These are phyloP conservation scores for Caenorhabditis zanzibari DNA, from an alignment of 2,888 invertebrate species.

Conservation along the genomic window DNA sequence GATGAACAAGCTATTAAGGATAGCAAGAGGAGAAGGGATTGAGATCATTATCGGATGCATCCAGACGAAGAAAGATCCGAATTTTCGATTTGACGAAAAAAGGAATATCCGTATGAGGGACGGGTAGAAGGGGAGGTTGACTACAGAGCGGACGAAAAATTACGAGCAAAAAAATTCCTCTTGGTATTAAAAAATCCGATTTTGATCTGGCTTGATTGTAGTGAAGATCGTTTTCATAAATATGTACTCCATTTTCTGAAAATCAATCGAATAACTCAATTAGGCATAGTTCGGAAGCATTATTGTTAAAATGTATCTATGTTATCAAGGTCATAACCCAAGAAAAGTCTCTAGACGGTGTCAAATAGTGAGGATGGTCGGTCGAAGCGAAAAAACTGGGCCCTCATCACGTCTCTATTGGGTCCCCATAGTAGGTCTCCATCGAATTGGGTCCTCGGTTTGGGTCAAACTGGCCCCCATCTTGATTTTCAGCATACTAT, in stretches of 20 bases:
- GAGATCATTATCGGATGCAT: constrained; percentile 14
- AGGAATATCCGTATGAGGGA: constrained; percentile 15
- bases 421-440: no score
- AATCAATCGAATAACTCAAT: no score
- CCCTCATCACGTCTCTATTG: no score
- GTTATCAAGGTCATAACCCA: no score
- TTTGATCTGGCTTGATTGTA: neutral
- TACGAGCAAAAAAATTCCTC: constrained; percentile 16
- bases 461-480: no score
- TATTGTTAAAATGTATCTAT: no score
- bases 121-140: neutral
- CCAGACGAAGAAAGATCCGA: constrained; percentile 41
- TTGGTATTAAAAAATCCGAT: neutral
- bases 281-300: no score
- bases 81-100: constrained; percentile 25
- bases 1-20: constrained; percentile 31
- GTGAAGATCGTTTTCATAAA: neutral
- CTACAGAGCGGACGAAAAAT: neutral
- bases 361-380: no score
- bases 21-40: constrained; percentile 11
- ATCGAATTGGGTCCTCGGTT: no score
- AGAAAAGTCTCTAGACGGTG: no score
- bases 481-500: no score
- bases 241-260: neutral
- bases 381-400: no score